These are phyloP conservation scores for Andrena cerasifolii DNA, from an alignment of 1,140 invertebrate species.

Conservation along the genomic window DNA sequence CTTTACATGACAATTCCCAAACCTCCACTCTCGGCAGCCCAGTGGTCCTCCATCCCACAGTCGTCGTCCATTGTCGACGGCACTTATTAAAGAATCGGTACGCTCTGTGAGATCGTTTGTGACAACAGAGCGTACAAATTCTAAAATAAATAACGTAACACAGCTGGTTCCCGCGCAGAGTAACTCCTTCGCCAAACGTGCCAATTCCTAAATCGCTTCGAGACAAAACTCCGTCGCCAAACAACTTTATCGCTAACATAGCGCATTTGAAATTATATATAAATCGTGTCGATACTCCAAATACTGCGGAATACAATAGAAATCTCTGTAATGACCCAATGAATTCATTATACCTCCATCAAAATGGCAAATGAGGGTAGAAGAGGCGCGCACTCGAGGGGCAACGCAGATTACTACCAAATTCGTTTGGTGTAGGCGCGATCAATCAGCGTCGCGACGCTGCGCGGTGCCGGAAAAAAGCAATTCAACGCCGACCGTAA, in stretches of 20 bases:
- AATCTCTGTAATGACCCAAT: no score
- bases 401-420: neutral
- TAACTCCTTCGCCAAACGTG: neutral
- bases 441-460: conserved; percentile 52
- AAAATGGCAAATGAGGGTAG: no score
- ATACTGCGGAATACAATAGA: no score
- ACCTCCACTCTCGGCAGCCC: no score
- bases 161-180: neutral
- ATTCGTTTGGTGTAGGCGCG: conserved; percentile 27
- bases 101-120: conserved; percentile 80
- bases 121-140: conserved; percentile 82
- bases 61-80: conserved; percentile 73
- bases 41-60: no score
- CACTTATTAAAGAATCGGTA: conserved; percentile 82
- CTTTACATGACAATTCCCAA: no score
- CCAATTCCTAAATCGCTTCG: neutral
- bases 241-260: no score
- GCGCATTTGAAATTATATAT: no score
- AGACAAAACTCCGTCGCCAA: conserved; percentile 14
- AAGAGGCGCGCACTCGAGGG: no score
- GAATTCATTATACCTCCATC: no score
- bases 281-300: no score
- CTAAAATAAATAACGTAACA: conserved; percentile 81
- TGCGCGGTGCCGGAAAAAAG: conserved; percentile 42
- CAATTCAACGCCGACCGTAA: conserved; percentile 50